These are phyloP conservation scores for Hypocryptadius cinnamomeus DNA, from an alignment of 2,113 vertebrate species.

Conservation along the genomic window DNA sequence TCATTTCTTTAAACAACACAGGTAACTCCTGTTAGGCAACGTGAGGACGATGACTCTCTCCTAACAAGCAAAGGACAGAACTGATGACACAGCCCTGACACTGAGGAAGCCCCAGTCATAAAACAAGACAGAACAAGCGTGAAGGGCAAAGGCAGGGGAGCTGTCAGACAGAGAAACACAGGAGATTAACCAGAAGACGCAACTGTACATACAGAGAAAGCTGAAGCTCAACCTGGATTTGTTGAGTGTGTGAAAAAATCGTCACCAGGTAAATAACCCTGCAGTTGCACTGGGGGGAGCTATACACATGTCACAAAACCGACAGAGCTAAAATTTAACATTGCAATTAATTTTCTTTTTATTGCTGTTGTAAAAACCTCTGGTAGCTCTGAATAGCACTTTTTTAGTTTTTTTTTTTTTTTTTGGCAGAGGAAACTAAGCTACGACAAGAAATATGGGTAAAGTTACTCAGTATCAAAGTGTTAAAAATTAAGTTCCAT, in stretches of 20 bases:
- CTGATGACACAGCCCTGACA: not conserved
- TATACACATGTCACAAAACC: not conserved
- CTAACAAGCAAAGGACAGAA: not conserved
- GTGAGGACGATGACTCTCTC: not conserved
- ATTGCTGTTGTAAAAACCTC: not conserved
- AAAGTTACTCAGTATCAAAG: not conserved
- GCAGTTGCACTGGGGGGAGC: not conserved
- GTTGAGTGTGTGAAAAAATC: not conserved
- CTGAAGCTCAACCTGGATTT: not conserved
- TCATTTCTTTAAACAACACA: not conserved
- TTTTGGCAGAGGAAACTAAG: not conserved
- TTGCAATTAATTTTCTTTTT: not conserved
- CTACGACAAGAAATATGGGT: rapidly evolving
- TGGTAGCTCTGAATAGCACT: not conserved
- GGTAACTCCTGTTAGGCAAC: not conserved
- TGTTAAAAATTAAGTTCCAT: not conserved
- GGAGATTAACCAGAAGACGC: not conserved
- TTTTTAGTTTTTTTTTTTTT: not conserved
- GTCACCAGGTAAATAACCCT: not conserved
- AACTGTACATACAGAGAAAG: rapidly evolving
- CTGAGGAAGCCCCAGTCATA: not conserved
- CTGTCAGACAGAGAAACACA: not conserved
- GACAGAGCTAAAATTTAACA: not conserved
- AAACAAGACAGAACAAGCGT: not conserved
- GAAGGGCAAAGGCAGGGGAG: not conserved